A percentile compares a stretch with the other conserved stretches of the same genome.
These are phyloP conservation scores for Sweltsa coloradensis DNA, from an alignment of 1,140 invertebrate species.

Conservation along the genomic window DNA sequence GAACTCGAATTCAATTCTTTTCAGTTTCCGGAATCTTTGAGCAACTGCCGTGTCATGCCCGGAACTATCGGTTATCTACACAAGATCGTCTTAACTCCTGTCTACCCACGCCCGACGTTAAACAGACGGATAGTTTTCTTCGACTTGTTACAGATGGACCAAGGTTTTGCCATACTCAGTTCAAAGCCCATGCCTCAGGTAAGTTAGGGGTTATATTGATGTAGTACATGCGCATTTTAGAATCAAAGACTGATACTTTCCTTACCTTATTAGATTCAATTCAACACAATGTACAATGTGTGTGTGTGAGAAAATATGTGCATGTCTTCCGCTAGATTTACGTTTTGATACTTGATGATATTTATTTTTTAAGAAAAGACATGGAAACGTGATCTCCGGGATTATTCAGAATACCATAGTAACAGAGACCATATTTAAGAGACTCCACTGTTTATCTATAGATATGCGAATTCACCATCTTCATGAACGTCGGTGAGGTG, in stretches of 20 bases:
- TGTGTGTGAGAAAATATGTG: too few relatives aligned
- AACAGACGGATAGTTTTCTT: slow-evolving; percentile 26
- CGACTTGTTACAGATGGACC: slow-evolving; percentile 20
- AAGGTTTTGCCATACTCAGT: slow-evolving; percentile 14
- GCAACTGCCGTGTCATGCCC: slow-evolving; percentile 28
- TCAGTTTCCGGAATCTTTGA: slow-evolving; percentile 35
- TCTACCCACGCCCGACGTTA: slow-evolving; percentile 23
- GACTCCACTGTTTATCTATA: slow-evolving; percentile 22
- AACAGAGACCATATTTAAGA: not conserved
- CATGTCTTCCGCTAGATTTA: too few relatives aligned
- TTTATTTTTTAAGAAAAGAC: too few relatives aligned
- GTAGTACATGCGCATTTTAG: too few relatives aligned
- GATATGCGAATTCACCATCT: slow-evolving; percentile 74
- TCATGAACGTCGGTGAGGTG: slow-evolving; percentile 69
- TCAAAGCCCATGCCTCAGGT: slow-evolving; percentile 38
- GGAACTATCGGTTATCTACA: slow-evolving; percentile 37
- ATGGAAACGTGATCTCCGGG: too few relatives aligned
- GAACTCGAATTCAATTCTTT: too few relatives aligned
- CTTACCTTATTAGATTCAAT: too few relatives aligned
- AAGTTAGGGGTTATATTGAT: slow-evolving; percentile 26
- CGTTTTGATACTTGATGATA: too few relatives aligned
- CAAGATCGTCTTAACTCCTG: slow-evolving; percentile 42
- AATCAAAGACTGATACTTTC: too few relatives aligned
- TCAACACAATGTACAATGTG: too few relatives aligned
- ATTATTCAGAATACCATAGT: too few relatives aligned